Percentiles rank a stretch among this genome's conserved stretches.
Conservation (phyloP, 1,140 invertebrate genomes). For the Aricia agestis region DNA sequence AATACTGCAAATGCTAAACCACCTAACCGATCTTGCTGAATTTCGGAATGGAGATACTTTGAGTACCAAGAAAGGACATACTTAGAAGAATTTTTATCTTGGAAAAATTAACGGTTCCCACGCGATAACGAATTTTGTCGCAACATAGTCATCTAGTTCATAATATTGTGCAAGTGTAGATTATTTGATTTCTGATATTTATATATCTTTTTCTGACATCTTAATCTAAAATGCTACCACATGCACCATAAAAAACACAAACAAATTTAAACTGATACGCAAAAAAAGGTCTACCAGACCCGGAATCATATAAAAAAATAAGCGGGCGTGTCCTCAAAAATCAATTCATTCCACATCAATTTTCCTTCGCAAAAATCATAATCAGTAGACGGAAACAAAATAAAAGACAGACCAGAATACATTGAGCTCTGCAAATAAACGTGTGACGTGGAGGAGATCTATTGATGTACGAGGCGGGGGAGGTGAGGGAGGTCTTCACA, state of each 20-base stretch:
- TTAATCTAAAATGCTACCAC: not conserved
- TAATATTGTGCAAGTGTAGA: no score
- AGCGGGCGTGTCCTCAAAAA: slow-evolving; percentile 43
- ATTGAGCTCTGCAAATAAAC: slow-evolving; percentile 34
- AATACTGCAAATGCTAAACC: no score
- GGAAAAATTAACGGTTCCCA: no score
- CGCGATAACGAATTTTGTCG: no score
- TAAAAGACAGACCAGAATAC: slow-evolving; percentile 51
- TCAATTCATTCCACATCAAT: slow-evolving; percentile 52
- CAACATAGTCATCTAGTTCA: no score
- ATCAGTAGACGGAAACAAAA: slow-evolving; percentile 63
- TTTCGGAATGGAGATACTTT: no score
- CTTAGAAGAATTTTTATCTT: no score
- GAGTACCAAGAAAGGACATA: no score
- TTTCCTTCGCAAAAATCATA: slow-evolving; percentile 60
- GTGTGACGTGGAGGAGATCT: slow-evolving; percentile 15
- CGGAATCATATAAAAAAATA: slow-evolving; percentile 13
- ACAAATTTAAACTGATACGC: not conserved
- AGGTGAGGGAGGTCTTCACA: slow-evolving; percentile 34
- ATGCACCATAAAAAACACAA: not conserved
- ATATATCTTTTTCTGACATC: no score
- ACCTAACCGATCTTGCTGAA: no score
- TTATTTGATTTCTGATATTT: no score
- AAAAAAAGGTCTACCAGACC: not conserved
- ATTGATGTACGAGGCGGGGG: slow-evolving; percentile 10